A percentile compares a stretch with the other conserved stretches of the same genome.
Conservation (phyloP, 2,888 invertebrate genomes). For the Netelia virgata region DNA sequence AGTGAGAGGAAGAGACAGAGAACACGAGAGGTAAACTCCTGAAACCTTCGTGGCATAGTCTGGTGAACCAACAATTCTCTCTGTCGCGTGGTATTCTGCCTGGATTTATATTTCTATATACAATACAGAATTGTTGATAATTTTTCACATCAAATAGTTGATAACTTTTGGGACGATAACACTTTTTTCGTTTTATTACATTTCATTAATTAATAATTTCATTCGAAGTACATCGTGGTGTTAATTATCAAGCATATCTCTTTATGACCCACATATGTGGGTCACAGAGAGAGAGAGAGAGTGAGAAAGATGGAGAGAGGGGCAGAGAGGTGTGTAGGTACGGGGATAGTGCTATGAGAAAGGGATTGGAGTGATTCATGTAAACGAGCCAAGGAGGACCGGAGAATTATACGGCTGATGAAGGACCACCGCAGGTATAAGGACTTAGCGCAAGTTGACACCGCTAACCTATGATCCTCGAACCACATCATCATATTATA, state of each 20-base stretch:
- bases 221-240: no score
- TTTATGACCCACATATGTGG: not conserved
- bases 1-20: conserved; percentile 4
- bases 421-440: conserved; percentile 17
- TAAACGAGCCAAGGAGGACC: conserved; percentile 34
- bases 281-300: not conserved
- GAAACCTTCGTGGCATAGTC: conserved; percentile 33
- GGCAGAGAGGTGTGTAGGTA: not conserved
- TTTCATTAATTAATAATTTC: no score
- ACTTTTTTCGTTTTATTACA: no score
- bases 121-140: not conserved
- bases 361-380: conserved; percentile 44
- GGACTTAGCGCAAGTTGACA: conserved; percentile 22
- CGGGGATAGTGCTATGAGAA: not conserved
- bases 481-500: conserved; percentile 24
- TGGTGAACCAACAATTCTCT: conserved; percentile 37
- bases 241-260: not conserved
- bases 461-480: not conserved
- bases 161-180: no score
- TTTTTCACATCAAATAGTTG: no score
- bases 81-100: conserved; percentile 26
- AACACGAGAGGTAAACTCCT: conserved; percentile 26
- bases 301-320: not conserved
- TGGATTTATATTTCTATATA: conserved; percentile 6
- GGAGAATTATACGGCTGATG: conserved; percentile 22